Conservation (phyloP, 2,888 invertebrate species). For the Metalampra italica region DNA sequence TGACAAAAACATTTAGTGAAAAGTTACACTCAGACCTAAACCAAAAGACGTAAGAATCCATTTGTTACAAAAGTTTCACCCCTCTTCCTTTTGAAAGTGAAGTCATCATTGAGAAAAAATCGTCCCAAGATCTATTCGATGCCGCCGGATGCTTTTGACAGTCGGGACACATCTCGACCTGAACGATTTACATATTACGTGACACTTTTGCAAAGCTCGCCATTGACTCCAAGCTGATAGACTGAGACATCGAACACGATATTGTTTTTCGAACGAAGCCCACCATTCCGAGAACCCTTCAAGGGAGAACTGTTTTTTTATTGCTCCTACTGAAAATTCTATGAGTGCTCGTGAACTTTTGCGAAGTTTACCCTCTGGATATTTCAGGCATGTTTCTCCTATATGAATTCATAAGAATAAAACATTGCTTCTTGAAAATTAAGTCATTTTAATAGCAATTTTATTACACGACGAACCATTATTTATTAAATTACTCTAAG, state of each 20-base stretch:
- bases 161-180: constrained; percentile 73
- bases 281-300: constrained; percentile 46
- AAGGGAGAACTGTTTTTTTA: constrained; percentile 59
- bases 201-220: constrained; percentile 69
- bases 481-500: constrained; percentile 60
- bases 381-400: constrained; percentile 10
- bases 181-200: constrained; percentile 78
- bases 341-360: constrained; percentile 38
- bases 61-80: constrained; percentile 38
- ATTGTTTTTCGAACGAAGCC: constrained; percentile 66
- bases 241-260: constrained; percentile 69
- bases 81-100: constrained; percentile 50
- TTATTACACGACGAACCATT: constrained; percentile 43
- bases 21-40: neutral
- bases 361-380: constrained; percentile 26
- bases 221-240: constrained; percentile 70
- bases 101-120: constrained; percentile 63
- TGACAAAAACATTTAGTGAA: neutral
- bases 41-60: constrained; percentile 27
- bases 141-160: constrained; percentile 65
- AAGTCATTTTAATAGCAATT: constrained; percentile 20
- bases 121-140: constrained; percentile 54
- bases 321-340: constrained; percentile 56
- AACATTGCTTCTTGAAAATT: constrained; percentile 27
- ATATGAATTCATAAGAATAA: constrained; percentile 27